A percentile compares a stretch with the other conserved stretches of the same genome.
These are phyloP conservation scores for Drosophila mulleri DNA, from an alignment of 2,888 invertebrate species.

Conservation along the genomic window DNA sequence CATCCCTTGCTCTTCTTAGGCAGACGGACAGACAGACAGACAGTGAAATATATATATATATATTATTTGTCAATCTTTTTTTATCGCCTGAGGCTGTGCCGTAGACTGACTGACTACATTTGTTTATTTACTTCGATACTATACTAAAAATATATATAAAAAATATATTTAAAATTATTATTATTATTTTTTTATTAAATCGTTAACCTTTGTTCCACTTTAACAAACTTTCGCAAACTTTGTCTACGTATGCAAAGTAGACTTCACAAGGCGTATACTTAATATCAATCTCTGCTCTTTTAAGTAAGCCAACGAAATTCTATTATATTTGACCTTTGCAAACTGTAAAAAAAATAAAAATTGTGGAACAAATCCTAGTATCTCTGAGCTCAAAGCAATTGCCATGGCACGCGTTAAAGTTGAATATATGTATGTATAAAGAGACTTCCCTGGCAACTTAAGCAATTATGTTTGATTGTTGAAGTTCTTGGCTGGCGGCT, in stretches of 20 bases:
- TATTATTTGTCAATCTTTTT: no score
- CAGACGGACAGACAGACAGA: no score
- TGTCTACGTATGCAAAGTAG: background rate
- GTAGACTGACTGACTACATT: no score
- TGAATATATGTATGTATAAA: background rate
- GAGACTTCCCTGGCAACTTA: background rate
- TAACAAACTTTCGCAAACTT: background rate
- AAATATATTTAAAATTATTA: no score
- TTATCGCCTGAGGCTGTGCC: no score
- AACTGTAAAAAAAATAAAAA: background rate
- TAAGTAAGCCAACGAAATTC: background rate
- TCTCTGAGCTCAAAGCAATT: background rate
- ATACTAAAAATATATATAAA: no score
- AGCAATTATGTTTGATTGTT: slow-evolving; percentile 8
- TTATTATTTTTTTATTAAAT: no score
- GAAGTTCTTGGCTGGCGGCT: background rate
- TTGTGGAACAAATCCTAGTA: background rate
- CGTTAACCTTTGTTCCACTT: no score
- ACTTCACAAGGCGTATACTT: background rate
- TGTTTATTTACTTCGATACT: no score
- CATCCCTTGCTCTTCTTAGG: no score
- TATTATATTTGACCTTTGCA: background rate
- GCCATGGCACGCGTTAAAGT: background rate
- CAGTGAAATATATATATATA: no score
- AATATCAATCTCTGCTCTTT: background rate